Percentiles rank a stretch among this genome's conserved stretches.
Conservation (phyloP, 2,797 vertebrate species). For the Novumbra hubbsi region DNA sequence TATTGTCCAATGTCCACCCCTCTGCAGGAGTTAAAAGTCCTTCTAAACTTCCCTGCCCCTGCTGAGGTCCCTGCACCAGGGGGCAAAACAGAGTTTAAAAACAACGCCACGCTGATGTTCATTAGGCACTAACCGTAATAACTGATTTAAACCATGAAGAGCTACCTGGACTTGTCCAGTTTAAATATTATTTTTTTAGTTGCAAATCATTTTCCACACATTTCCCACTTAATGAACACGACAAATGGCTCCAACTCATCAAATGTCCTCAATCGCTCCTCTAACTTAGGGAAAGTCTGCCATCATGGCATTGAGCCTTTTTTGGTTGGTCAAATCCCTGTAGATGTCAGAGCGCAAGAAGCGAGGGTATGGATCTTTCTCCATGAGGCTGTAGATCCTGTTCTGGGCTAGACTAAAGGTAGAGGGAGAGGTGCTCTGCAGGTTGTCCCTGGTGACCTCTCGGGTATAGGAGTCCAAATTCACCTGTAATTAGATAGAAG, state of each 20-base stretch:
- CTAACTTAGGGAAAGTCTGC: constrained; percentile 6
- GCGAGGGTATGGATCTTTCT: constrained; percentile 92
- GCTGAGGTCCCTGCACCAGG: background rate
- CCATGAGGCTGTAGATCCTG: constrained; percentile 90
- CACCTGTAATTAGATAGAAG: constrained; percentile 71
- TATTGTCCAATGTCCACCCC: background rate
- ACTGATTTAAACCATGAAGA: too few species aligned
- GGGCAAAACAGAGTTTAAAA: background rate
- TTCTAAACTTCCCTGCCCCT: background rate
- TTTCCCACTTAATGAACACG: background rate
- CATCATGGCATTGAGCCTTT: background rate
- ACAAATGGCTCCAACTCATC: background rate
- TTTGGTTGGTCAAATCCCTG: constrained; percentile 78
- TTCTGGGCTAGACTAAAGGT: constrained; percentile 91
- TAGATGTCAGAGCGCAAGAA: constrained; percentile 93
- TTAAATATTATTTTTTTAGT: background rate
- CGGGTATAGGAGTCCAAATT: constrained; percentile 90
- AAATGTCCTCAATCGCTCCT: background rate
- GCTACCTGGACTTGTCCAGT: too few species aligned
- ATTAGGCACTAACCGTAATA: too few species aligned
- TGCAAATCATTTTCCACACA: background rate
- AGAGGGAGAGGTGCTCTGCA: constrained; percentile 76
- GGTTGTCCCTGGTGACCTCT: constrained; percentile 84
- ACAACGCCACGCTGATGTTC: background rate
- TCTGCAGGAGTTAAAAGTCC: background rate